A percentile compares a stretch with the other conserved stretches of the same genome.
phyloP scores from a whole-genome alignment of 1,140 invertebrate species.

The Elysia chlorotica region DNA sequence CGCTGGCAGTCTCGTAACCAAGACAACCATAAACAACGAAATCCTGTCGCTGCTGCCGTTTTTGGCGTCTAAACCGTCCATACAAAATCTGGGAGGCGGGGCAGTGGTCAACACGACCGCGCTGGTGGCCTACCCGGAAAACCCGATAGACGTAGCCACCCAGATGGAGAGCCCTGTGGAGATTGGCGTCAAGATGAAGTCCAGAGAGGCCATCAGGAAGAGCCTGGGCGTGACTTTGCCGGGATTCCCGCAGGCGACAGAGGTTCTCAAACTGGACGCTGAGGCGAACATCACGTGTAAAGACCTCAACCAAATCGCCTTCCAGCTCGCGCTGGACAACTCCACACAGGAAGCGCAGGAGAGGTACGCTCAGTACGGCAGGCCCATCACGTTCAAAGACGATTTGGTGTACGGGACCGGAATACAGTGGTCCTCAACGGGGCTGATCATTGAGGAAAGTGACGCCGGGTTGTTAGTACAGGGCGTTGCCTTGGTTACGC shows the following conservation, averaged over 20 bases:
- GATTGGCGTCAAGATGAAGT: conserved; percentile 25
- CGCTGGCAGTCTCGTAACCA: neutral
- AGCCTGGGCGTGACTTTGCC: no score
- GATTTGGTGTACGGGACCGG: conserved; percentile 11
- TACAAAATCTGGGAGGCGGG: no score
- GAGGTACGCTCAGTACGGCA: conserved; percentile 9
- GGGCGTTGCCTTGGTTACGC: neutral
- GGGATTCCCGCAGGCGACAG: no score
- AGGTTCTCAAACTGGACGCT: no score
- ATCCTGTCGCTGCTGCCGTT: no score
- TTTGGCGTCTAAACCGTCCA: no score
- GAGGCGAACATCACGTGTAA: conserved; percentile 10
- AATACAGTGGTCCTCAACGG: conserved; percentile 8
- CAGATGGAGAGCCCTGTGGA: conserved; percentile 20
- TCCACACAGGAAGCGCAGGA: conserved; percentile 17
- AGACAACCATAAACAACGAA: neutral
- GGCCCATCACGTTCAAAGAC: conserved; percentile 22
- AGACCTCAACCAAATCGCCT: conserved; percentile 25
- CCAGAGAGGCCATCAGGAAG: conserved; percentile 18
- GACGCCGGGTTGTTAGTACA: conserved; percentile 23
- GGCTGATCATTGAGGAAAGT: conserved; percentile 13
- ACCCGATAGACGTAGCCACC: conserved; percentile 29
- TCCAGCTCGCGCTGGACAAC: no score
- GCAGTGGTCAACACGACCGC: conserved; percentile 21
- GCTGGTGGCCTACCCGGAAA: conserved; percentile 3